Evolutionary conservation across 2,888 invertebrate species (phyloP).

Genomic region (Drosophila koepferae): DNA sequence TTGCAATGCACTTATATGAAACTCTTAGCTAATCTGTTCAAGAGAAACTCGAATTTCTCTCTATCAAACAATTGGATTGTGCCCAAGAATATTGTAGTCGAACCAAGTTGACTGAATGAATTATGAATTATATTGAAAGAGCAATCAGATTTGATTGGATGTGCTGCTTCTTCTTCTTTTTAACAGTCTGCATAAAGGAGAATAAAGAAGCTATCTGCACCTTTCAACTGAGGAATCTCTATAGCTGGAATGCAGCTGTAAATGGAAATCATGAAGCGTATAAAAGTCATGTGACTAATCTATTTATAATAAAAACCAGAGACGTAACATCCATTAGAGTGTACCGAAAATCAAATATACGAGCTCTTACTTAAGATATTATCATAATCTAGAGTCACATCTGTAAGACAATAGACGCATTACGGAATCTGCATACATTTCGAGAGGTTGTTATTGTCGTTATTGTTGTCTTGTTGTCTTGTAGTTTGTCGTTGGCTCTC

Average conservation of each 20-base stretch:
- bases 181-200: too few relatives aligned
- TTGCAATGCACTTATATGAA: constrained; percentile 7
- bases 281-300: constrained; percentile 30
- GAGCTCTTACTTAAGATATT: constrained; percentile 42
- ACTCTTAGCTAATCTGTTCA: not conserved
- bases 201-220: too few relatives aligned
- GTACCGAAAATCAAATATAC: not conserved
- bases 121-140: not conserved
- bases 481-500: constrained; percentile 3
- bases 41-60: not conserved
- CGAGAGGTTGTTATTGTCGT: constrained; percentile 16
- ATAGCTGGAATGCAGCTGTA: not conserved
- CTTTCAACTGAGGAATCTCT: not conserved
- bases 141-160: not conserved
- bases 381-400: constrained; percentile 38
- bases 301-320: constrained; percentile 48
- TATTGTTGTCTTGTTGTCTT: constrained; percentile 10
- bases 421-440: constrained; percentile 25
- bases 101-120: not conserved
- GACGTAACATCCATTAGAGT: constrained; percentile 12
- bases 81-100: not conserved
- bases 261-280: not conserved
- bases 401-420: constrained; percentile 49
- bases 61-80: not conserved
- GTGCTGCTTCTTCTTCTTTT: not conserved